phyloP scores from a whole-genome alignment of 2,888 invertebrate species.

The Drosophila quasianomalipes region DNA sequence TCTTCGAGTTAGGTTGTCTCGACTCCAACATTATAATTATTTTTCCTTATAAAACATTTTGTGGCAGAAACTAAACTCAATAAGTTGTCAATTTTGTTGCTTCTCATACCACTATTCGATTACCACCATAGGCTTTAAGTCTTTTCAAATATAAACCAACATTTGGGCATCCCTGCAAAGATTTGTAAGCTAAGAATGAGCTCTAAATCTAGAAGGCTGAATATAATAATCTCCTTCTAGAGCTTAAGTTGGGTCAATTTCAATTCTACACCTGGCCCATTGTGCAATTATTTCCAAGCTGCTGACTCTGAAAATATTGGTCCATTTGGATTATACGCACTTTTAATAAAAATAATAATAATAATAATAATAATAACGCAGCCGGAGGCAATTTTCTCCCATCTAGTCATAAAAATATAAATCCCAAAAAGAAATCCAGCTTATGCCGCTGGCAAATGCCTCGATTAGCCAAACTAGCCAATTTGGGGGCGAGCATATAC shows the following conservation, averaged over 20 bases:
- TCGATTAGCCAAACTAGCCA: conserved; percentile 78
- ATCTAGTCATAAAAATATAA: conserved; percentile 53
- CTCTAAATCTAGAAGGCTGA: neutral
- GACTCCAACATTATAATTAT: neutral
- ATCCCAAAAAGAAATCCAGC: conserved; percentile 61
- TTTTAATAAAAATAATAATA: conserved; percentile 49
- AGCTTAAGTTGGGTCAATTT: conserved; percentile 15
- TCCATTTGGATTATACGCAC: conserved; percentile 31
- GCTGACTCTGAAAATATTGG: conserved; percentile 49
- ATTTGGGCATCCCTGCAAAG: neutral
- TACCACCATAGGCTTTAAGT: neutral
- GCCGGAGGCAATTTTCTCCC: conserved; percentile 63
- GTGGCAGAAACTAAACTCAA: neutral
- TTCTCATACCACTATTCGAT: neutral
- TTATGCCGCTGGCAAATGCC: conserved; percentile 67
- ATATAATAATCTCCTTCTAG: neutral
- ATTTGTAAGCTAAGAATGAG: conserved; percentile 1
- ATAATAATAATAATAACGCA: conserved; percentile 48
- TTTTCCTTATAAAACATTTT: neutral
- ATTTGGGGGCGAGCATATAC: conserved; percentile 53
- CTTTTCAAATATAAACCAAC: neutral
- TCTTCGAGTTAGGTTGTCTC: neutral
- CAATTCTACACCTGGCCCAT: conserved; percentile 37
- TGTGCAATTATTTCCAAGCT: conserved; percentile 51
- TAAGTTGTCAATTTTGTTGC: neutral